Evolutionary conservation across 2,797 vertebrate genomes (phyloP), one percentile per base, ranked within the genome.

Genomic region (Galagoides demidoff): DNA sequence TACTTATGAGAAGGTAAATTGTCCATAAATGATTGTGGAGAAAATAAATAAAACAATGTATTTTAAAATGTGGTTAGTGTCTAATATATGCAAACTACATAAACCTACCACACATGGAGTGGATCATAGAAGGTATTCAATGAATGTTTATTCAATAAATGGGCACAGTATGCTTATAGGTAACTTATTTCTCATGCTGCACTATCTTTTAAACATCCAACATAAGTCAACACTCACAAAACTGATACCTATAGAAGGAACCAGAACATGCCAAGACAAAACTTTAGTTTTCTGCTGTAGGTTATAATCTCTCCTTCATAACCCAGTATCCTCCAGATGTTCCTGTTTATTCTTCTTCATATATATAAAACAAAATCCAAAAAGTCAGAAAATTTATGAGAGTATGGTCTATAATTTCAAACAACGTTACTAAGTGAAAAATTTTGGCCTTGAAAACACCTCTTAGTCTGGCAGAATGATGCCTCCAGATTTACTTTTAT

Each of bases 341-440:
- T 95, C 25, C 3, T 73, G 19, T 91, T 89, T 79, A 79, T n/a
- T 85, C 64, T 86, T 91, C 25, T 91, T 83, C 37, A 19, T 19
- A 66, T 22, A 20, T 94, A 73, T 22, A 49, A 13, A 89, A 57
- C 17, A 59, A 85, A 96, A 92, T 88, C 37, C 79, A 52, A 93
- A 74, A 74, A 89, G 94, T 81, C 66, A 89, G 90, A 49, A 91
- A 89, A 12, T 95, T 87, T 37, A 78, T 70, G 57, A n/a, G 14
- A 84, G 11, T 9, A 77, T 17, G 61, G 14, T 89, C n/a, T 79
- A 52, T 82, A 73, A 94, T 91, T 95, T 96, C 79, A 95, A 84
- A 96, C 94, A 89, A 81, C 89, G 74, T 93, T 97, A 93, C 6
- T 93, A n/a, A 70, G 22, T 90, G 55, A 84, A 94, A 94, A 95